Conservation (phyloP, 2,888 invertebrate genomes). For the Himalopsyche japonica region DNA sequence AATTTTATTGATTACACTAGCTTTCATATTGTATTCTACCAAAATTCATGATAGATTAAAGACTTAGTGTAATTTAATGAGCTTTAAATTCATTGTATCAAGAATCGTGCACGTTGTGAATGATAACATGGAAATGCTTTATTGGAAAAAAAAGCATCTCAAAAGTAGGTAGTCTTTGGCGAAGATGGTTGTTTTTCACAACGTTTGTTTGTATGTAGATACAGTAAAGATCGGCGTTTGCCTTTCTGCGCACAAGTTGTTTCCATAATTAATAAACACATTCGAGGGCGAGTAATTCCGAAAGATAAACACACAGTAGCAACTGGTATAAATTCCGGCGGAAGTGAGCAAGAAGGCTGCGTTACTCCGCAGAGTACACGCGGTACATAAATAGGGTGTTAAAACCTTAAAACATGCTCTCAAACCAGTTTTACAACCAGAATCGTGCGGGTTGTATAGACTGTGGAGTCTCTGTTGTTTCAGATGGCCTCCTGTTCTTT, state of each 20-base stretch:
- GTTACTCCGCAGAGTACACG: neutral
- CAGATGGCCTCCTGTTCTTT: neutral
- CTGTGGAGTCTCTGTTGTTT: neutral
- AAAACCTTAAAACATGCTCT: slow-evolving; percentile 32
- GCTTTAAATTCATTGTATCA: no score
- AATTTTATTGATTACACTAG: no score
- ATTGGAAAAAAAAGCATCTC: neutral
- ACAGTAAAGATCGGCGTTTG: neutral
- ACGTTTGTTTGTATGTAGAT: neutral
- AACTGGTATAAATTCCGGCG: neutral
- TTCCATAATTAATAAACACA: slow-evolving; percentile 35
- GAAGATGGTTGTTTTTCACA: neutral
- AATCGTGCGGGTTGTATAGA: slow-evolving; percentile 2
- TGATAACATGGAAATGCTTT: neutral
- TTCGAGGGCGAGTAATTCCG: slow-evolving; percentile 19
- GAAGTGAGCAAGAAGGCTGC: slow-evolving; percentile 10
- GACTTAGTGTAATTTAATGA: no score
- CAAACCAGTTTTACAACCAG: slow-evolving; percentile 23
- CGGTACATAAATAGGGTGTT: slow-evolving; percentile 22
- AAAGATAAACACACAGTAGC: slow-evolving; percentile 29
- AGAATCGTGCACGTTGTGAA: no score
- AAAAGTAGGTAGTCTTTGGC: neutral
- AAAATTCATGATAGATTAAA: no score
- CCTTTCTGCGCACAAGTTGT: slow-evolving; percentile 16
- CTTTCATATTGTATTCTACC: no score